Base-by-base conservation (phyloP, 2,797 vertebrate genomes). In the Myoxocephalus aenaeus region DNA sequence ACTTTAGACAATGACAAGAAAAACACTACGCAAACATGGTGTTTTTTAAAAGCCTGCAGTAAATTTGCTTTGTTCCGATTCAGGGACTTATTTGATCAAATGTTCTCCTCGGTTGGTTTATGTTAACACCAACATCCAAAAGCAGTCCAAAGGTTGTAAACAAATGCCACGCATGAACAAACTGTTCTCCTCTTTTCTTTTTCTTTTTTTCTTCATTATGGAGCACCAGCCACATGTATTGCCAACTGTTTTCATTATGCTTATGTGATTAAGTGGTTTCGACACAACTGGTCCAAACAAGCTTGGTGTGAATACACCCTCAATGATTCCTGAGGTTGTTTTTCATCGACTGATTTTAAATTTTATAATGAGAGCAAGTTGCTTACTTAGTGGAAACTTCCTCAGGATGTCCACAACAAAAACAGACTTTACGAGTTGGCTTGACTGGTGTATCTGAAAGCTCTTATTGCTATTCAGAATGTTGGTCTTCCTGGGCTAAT, bases 361-460 rank as follows among this genome's bases (percentile, higher is more conserved):
- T 48, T 67, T 58, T 9, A 10, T 32, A 65, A 56, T 54, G 5
- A 70, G 20, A 22, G 27, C 50, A 57, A 22, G 12, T 29, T 29
- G 13, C 20, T 65, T 54, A 67, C n/a, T 61, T 10, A 46, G n/a
- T 40, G 12, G 0, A 6, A 38, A 64, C 3, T 15, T 54, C 17
- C 8, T 56, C 1, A 73, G 61, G 12, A 73, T 29, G 34, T 12
- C 22, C 7, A 36, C 5, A 32, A 57, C 13, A 82, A 73, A 73
- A 36, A 17, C 42, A 1, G 34, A 4, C 20, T 64, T 32, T 18
- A 58, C 20, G 56, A 29, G 14, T 18, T 36, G 25, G 18, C 14
- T 10, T n/a, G n/a, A 51, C 0, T 54, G 32, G 29, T 53, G 9
- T 27, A 51, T 59, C 20, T 50, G 15, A 54, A 56, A 63, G 15